Percentiles rank a stretch among this genome's conserved stretches.
Conservation (phyloP, 2,888 invertebrate species). For the Epistrophe eligans region DNA sequence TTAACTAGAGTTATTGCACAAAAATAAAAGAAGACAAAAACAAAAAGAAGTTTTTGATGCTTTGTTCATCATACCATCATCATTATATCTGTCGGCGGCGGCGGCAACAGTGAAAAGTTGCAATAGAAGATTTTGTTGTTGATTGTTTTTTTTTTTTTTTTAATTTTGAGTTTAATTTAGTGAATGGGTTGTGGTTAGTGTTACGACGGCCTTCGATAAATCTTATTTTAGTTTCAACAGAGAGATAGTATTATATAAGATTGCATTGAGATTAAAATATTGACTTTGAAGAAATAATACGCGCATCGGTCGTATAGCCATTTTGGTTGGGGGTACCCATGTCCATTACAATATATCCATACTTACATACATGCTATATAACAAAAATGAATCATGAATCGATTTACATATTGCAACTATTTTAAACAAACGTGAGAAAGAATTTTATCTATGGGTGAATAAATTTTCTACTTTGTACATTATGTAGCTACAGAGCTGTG, state of each 20-base stretch:
- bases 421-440: constrained; percentile 42
- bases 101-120: constrained; percentile 10
- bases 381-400: constrained; percentile 27
- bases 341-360: neutral
- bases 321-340: constrained; percentile 13
- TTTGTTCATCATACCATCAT: constrained; percentile 25
- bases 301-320: neutral
- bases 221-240: constrained; percentile 42
- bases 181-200: constrained; percentile 35
- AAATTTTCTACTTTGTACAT: neutral
- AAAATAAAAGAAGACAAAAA: neutral
- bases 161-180: constrained; percentile 17
- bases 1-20: constrained; percentile 47
- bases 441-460: constrained; percentile 5
- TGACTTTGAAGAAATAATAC: constrained; percentile 35
- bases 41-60: constrained; percentile 19
- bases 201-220: constrained; percentile 28
- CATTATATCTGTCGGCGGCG: constrained; percentile 6
- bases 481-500: constrained; percentile 14
- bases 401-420: constrained; percentile 52
- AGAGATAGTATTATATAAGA: constrained; percentile 27
- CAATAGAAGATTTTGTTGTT: constrained; percentile 31
- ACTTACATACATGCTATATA: no score
- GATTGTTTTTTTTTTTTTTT: no score
- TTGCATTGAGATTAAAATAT: constrained; percentile 49